These are phyloP conservation scores for Aethina tumida DNA, from an alignment of 1,140 invertebrate genomes.

Conservation along the genomic window DNA sequence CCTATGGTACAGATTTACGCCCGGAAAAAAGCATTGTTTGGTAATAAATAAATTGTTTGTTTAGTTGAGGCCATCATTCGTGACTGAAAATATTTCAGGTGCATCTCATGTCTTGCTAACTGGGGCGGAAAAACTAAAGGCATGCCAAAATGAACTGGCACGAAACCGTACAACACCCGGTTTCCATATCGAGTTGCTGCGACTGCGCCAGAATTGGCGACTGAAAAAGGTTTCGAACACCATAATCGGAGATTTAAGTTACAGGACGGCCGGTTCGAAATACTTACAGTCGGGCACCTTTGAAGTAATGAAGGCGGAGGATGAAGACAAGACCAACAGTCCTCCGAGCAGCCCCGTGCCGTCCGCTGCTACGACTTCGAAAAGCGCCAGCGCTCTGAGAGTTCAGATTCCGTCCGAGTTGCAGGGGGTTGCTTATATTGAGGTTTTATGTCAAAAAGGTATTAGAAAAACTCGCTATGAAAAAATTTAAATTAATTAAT, in stretches of 20 bases:
- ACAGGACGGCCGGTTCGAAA: constrained; percentile 85
- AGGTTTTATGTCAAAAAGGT: constrained; percentile 89
- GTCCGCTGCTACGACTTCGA: constrained; percentile 36
- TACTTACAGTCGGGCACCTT: constrained; percentile 90
- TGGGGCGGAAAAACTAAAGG: constrained; percentile 78
- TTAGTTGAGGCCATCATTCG: neutral
- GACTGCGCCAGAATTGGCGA: constrained; percentile 87
- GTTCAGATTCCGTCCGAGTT: constrained; percentile 89
- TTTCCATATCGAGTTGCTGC: constrained; percentile 86
- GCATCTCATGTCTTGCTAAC: constrained; percentile 63
- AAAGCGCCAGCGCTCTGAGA: constrained; percentile 68
- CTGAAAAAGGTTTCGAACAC: constrained; percentile 91
- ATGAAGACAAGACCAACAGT: constrained; percentile 49
- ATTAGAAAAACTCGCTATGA: neutral
- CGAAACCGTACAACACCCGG: constrained; percentile 67
- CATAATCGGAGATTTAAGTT: constrained; percentile 94
- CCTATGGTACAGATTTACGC: constrained; percentile 83
- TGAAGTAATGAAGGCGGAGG: constrained; percentile 83
- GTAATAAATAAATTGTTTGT: constrained; percentile 61
- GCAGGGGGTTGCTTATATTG: constrained; percentile 91
- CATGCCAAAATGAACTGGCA: constrained; percentile 65
- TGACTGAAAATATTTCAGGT: constrained; percentile 8
- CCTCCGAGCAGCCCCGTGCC: constrained; percentile 45
- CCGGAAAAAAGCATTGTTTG: constrained; percentile 81
- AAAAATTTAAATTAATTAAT: neutral